These are phyloP conservation scores for Nephrocerus scutellatus DNA, from an alignment of 2,888 invertebrate genomes.

Conservation along the genomic window DNA sequence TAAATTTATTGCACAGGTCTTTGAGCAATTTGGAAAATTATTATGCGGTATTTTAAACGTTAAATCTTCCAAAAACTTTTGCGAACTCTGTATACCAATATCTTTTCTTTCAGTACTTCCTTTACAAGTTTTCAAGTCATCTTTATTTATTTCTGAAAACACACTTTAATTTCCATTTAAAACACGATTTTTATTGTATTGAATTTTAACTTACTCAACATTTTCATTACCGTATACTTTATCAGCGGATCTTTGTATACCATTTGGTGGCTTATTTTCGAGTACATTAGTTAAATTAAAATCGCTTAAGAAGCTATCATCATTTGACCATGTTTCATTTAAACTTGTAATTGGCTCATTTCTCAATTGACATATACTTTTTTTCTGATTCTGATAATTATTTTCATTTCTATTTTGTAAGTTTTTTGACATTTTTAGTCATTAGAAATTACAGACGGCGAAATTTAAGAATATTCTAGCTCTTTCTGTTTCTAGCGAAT, in stretches of 20 bases:
- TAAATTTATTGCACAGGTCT: conserved; percentile 21
- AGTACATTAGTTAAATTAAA: conserved; percentile 22
- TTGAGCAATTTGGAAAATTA: neutral
- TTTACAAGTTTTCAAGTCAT: conserved; percentile 18
- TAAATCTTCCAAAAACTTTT: conserved; percentile 41
- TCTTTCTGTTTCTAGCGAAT: too few species aligned
- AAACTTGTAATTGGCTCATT: too few species aligned
- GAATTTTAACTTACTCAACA: conserved; percentile 6
- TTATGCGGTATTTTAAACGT: conserved; percentile 31
- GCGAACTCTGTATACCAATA: conserved; percentile 35
- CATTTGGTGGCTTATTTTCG: neutral
- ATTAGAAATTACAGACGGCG: too few species aligned
- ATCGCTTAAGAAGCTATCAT: conserved; percentile 35
- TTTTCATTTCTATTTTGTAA: too few species aligned
- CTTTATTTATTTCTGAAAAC: conserved; percentile 31
- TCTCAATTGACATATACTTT: too few species aligned
- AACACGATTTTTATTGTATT: conserved; percentile 3
- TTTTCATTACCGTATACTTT: conserved; percentile 10
- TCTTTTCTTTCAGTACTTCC: conserved; percentile 26
- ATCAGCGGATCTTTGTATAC: neutral
- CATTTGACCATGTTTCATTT: too few species aligned
- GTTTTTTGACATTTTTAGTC: too few species aligned
- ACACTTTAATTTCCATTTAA: conserved; percentile 25
- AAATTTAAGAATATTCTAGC: too few species aligned
- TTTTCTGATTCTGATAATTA: too few species aligned